Evolutionary conservation across 23 tunicate genomes (phyloP).

Genomic region (Halocynthia aurantium): DNA sequence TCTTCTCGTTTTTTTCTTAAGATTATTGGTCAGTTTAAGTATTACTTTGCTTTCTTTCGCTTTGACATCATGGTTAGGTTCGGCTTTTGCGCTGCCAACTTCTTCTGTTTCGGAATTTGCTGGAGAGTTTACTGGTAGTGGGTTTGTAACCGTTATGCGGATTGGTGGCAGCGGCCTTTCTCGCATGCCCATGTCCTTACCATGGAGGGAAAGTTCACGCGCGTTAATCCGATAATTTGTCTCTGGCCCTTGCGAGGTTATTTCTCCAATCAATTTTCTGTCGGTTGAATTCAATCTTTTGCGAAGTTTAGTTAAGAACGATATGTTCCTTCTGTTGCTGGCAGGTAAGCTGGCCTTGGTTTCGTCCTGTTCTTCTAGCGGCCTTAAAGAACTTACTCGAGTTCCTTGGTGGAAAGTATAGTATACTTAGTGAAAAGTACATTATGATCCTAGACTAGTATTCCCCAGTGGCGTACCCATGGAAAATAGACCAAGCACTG

Average conservation of each 20-base stretch:
- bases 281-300: constrained; percentile 12
- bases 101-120: background rate
- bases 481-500: background rate
- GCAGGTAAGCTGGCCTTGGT: background rate
- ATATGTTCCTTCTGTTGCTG: background rate
- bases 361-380: background rate
- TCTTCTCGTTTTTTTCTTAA: background rate
- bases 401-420: background rate
- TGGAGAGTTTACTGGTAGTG: background rate
- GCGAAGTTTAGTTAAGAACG: constrained; percentile 6
- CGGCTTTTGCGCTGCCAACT: background rate
- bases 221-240: too few relatives aligned
- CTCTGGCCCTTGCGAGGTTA: constrained; percentile 5
- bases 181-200: too few relatives aligned
- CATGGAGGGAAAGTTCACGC: too few relatives aligned
- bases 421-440: too few relatives aligned
- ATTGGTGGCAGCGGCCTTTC: constrained; percentile 15
- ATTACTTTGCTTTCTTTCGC: too few relatives aligned
- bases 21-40: background rate
- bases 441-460: too few relatives aligned
- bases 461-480: background rate
- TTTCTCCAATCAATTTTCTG: constrained; percentile 9
- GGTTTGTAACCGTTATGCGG: constrained; percentile 22
- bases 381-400: background rate
- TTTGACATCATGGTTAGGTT: too few relatives aligned